Base-by-base conservation (phyloP, 2,888 invertebrate genomes). In the Temnothorax ravouxi region DNA sequence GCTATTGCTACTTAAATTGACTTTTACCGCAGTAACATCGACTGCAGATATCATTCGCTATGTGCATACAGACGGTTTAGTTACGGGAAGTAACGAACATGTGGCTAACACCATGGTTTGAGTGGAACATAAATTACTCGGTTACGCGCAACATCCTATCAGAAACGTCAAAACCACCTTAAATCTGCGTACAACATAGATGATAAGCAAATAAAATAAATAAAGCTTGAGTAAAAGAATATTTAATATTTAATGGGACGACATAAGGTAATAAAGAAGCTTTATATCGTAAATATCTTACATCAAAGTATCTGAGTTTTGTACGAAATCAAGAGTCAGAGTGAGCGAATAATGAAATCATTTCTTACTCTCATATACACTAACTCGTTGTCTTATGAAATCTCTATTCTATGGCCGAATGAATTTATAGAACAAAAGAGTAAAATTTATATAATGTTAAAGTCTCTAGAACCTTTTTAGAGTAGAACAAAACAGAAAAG, bases 11-110 rank as follows among this genome's bases (percentile, higher is more conserved):
- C 29, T 67, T 61, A 44, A 66, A 52, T 44, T 71, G 88, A 79
- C 75, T 74, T 86, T 87, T 87, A 72, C 18, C n/a, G 56, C 75
- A 13, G 69, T 34, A 47, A 34, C 56, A 11, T 41, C 54, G 13
- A 41, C 25, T 50, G 6, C 41, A 44, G 41, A 77, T 77, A 29
- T 67, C 6, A 54, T 11, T 54, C 41, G 9, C 29, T n/a, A 52
- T 38, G 21, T 38, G 38, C 9, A 13, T 21, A 18, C 9, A 25
- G 8, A 50, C n/a, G 21, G 15, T 29, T 66, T 29, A 13, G 47
- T 54, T 67, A 25, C 38, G 77, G 54, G 54, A 77, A 67, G 41
- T 67, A 66, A 77, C 21, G 18, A 13, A 21, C 11, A 18, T 41
- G 29, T 29, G 41, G 41, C 29, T 62, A 62, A 75, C 21, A 38